Conservation (phyloP, 2,113 vertebrate species). For the Papio anubis region DNA sequence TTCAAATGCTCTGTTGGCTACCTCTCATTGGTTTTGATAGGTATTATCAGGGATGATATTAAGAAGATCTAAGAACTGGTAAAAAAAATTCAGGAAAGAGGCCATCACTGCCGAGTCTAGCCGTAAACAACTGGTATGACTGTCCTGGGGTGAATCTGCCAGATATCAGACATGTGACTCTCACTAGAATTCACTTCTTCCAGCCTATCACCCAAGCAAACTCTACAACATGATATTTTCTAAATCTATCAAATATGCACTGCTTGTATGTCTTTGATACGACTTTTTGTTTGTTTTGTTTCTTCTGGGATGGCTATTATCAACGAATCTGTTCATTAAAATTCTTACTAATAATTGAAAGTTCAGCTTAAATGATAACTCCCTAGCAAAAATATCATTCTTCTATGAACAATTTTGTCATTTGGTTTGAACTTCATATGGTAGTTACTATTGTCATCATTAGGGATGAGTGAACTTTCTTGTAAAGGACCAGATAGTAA, state of each 20-base stretch:
- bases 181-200: not conserved
- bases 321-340: not conserved
- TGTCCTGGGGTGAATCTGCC: not conserved
- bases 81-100: not conserved
- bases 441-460: not conserved
- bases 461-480: not conserved
- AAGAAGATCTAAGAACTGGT: not conserved
- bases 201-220: not conserved
- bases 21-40: not conserved
- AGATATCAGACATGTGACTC: not conserved
- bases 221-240: not conserved
- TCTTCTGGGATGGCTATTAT: not conserved
- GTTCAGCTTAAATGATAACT: not conserved
- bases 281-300: not conserved
- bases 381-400: not conserved
- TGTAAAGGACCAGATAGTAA: not conserved
- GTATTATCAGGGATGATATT: not conserved
- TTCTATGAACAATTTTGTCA: not conserved
- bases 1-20: not conserved
- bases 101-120: not conserved
- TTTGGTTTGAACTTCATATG: not conserved
- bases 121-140: not conserved
- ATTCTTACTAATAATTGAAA: not conserved
- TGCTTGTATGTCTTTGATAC: not conserved
- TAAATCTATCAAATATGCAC: not conserved